Base-by-base conservation (phyloP, 2,888 invertebrate species). In the Apodemia mormo region DNA sequence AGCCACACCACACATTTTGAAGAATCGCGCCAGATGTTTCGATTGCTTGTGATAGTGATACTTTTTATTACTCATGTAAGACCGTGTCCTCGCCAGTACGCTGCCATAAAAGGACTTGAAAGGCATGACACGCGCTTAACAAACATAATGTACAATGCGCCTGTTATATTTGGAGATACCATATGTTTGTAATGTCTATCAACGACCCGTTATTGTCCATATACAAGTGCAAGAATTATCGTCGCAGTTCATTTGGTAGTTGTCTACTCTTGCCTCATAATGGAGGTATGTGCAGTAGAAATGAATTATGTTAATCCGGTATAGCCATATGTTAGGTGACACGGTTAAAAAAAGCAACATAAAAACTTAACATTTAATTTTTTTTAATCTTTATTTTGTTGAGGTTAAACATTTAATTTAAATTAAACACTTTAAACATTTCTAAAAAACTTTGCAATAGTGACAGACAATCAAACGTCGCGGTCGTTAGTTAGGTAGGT, bases 21-120 rank as follows among this genome's bases (percentile, higher is more conserved):
- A 54, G 54, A 22, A 54, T 22, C 33, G 2, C 12, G 14, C 37
- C 64, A 64, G 37, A 64, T 64, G 64, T 33, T 64, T 64, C 33
- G 64, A 64, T 33, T 77, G 84, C 76, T 73, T 79, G 78, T 80
- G 78, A 79, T 81, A 80, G 79, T 80, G 78, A 80, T 82, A 80
- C 81, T 86, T 88, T 85, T 86, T 86, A 80, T 81, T 77, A 80
- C 77, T 78, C 75, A 74, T 78, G 79, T n/a, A n/a, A 61, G 61
- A 33, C 33, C 81, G 77, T 77, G 79, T 80, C 78, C 79, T 80
- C 79, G 81, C 82, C 67, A 65, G 72, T 69, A 72, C 76, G 79
- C 77, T 77, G 72, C 89, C 88, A 66, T 89, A 85, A 81, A 90
- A 75, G 89, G 89, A 74, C 78, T 78, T 84, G 83, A 85, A 86